Conservation (phyloP, 1,140 invertebrate genomes). For the Drosophila kohkoa region DNA sequence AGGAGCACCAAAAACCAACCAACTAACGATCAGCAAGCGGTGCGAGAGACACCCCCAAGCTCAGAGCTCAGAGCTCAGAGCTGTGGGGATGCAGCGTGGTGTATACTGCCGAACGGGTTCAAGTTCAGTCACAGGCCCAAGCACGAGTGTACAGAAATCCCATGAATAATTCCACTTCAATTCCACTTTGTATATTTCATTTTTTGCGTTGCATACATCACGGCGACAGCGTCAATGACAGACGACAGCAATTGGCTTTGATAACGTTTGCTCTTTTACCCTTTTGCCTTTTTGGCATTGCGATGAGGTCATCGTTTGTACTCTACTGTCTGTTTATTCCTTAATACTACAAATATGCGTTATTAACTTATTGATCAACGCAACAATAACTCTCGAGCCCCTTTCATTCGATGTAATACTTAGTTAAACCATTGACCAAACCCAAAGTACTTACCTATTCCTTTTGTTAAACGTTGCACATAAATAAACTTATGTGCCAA, state of each 20-base stretch:
- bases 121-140: conserved; percentile 25
- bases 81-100: conserved; percentile 1
- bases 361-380: conserved; percentile 59
- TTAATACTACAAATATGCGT: conserved; percentile 8
- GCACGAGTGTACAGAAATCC: conserved; percentile 43
- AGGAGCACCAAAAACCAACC: conserved; percentile 52
- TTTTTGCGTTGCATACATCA: conserved; percentile 74
- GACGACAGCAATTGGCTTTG: conserved; percentile 71
- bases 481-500: conserved; percentile 70
- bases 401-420: conserved; percentile 31
- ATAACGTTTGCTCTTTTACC: conserved; percentile 51
- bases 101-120: conserved; percentile 5
- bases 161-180: conserved; percentile 82
- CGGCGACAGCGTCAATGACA: conserved; percentile 58
- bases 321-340: conserved; percentile 3
- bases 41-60: conserved; percentile 3
- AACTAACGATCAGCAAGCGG: conserved; percentile 51
- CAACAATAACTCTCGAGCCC: conserved; percentile 49
- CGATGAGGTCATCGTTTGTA: background rate
- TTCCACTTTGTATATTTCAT: conserved; percentile 80
- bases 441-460: conserved; percentile 6
- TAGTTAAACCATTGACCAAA: conserved; percentile 27
- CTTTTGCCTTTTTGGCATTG: conserved; percentile 18
- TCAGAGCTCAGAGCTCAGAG: background rate
- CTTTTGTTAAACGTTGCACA: conserved; percentile 46